Conservation (phyloP, 2,797 vertebrate species). For the Myotis pilosus region DNA sequence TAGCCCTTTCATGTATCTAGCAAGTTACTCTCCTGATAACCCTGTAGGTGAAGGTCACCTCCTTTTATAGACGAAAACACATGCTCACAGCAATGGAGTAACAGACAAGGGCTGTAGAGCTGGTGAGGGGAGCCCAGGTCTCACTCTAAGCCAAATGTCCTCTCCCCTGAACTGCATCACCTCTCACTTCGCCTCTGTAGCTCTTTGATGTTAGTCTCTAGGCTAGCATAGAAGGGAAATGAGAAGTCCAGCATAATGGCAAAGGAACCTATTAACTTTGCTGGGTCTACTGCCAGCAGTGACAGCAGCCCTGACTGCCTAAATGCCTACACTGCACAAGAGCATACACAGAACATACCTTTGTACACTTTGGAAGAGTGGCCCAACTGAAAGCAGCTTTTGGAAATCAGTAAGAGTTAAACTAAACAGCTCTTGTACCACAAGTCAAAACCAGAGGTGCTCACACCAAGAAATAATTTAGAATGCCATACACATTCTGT, state of each 20-base stretch:
- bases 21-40: not conserved
- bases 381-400: not conserved
- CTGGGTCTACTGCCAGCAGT: too few species aligned
- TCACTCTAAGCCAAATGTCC: not conserved
- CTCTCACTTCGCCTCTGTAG: not conserved
- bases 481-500: not conserved
- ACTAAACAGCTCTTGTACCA: not conserved
- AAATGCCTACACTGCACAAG: accelerated
- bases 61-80: not conserved
- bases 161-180: accelerated
- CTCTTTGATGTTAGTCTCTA: not conserved
- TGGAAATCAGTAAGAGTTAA: not conserved
- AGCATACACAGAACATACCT: not conserved
- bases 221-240: not conserved
- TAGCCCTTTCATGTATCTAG: not conserved
- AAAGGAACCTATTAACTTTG: not conserved
- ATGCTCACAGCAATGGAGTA: not conserved
- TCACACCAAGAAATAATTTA: not conserved
- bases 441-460: slow-evolving; percentile 27
- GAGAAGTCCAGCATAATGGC: too few species aligned
- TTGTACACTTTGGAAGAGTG: not conserved
- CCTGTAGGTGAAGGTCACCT: not conserved
- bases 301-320: not conserved
- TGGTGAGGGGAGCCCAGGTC: not conserved
- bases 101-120: not conserved